These are phyloP conservation scores for Bactericera cockerelli DNA, from an alignment of 1,140 invertebrate species.

Conservation along the genomic window DNA sequence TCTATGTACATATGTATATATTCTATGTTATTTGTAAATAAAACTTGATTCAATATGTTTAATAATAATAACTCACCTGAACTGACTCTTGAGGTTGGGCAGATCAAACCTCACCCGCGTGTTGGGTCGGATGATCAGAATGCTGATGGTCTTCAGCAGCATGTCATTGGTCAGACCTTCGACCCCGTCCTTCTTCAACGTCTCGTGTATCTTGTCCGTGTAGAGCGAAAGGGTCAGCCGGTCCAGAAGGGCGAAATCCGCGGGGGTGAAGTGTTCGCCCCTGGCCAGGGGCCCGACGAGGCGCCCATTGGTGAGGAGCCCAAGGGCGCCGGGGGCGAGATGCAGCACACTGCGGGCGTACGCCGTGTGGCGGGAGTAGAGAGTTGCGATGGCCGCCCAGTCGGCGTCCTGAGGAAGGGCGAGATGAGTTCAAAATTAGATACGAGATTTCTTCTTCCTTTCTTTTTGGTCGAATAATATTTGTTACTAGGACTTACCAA, in stretches of 20 bases:
- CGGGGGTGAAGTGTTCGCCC: constrained; percentile 64
- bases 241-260: constrained; percentile 84
- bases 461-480: too few species aligned
- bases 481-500: too few species aligned
- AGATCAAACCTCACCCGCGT: constrained; percentile 49
- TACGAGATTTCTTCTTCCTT: constrained; percentile 12
- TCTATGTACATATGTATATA: too few species aligned
- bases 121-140: constrained; percentile 48
- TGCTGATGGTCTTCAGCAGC: constrained; percentile 49
- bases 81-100: constrained; percentile 41
- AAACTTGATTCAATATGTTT: too few species aligned
- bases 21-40: too few species aligned
- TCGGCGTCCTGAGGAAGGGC: constrained; percentile 15
- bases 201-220: constrained; percentile 58
- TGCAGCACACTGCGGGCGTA: constrained; percentile 36
- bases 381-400: constrained; percentile 23
- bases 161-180: constrained; percentile 38
- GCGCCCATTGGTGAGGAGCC: constrained; percentile 78
- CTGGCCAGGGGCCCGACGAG: constrained; percentile 67
- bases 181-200: constrained; percentile 31
- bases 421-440: neutral
- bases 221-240: constrained; percentile 55
- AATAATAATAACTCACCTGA: constrained; percentile 35
- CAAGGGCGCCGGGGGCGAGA: constrained; percentile 37
- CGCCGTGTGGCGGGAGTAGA: constrained; percentile 33